Conservation (phyloP, 2,113 vertebrate species). For the Chunga burmeisteri region DNA sequence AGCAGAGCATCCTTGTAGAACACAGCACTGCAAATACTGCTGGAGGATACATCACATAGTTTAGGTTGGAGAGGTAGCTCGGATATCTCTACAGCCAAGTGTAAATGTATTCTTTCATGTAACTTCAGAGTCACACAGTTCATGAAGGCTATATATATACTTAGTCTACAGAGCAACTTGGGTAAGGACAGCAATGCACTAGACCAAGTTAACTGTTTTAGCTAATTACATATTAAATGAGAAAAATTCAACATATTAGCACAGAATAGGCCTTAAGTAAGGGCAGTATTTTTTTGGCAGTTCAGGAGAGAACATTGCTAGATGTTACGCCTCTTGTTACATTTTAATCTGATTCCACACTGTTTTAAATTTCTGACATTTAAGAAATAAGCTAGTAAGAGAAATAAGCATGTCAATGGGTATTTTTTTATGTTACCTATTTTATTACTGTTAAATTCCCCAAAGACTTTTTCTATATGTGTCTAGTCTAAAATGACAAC, state of each 20-base stretch:
- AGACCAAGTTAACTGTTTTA: neutral
- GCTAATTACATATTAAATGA: neutral
- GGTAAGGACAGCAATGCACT: neutral
- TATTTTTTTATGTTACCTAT: neutral
- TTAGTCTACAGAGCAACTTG: neutral
- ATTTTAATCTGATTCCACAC: neutral
- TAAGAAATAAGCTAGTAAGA: neutral
- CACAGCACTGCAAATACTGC: neutral
- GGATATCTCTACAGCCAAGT: neutral
- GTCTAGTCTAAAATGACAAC: neutral
- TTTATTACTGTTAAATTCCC: neutral
- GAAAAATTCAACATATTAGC: neutral
- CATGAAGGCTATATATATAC: neutral
- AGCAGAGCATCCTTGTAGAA: neutral
- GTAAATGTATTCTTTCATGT: neutral
- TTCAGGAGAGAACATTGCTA: neutral
- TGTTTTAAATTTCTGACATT: neutral
- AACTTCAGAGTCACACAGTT: neutral
- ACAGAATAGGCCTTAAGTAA: neutral
- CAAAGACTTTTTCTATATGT: neutral
- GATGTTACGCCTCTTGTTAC: neutral
- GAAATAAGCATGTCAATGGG: neutral
- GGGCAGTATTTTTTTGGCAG: neutral
- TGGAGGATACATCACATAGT: neutral
- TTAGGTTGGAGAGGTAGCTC: neutral